Evolutionary conservation across 2,797 vertebrate genomes (phyloP), one percentile per base, ranked within the genome.

Genomic region (Allenopithecus nigroviridis): DNA sequence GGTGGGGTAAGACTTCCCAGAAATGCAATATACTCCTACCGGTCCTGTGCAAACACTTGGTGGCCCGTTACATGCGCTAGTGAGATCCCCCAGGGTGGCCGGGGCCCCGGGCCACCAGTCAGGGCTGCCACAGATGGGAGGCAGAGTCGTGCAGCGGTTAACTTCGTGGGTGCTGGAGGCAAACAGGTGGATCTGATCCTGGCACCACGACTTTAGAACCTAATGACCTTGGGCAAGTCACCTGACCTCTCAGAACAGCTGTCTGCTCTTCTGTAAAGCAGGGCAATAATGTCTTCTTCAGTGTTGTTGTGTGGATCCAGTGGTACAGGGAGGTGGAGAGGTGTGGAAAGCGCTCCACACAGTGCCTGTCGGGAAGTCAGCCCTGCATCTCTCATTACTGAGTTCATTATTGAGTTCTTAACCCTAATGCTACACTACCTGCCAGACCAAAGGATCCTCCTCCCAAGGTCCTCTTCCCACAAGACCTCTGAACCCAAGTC

Each of bases 271-370:
- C 19, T 11, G n/a, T 22, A 72, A 11, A 72, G 26, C 13, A 55
- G 39, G 21, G 59, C 41, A 16, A 5, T 30, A 1, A 9, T 1
- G 68, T 14, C 39, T 5, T 24, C 16, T 46, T 84, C 81, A 24
- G n/a, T 26, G 13, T 5, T 22, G 22, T 4, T 22, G 46, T 28
- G 48, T 1, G 70, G 81, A 30, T 46, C 43, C 9, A 5, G 70
- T 0, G 61, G 36, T 5, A 24, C 10, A 5, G 55, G 55, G 41
- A 28, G 30, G 41, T 46, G 53, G 39, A 26, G 36, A 28, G 33
- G 19, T 1, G 0, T 2, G 21, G 5, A 10, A 30, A 48, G 14
- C 43, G 8, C 28, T 41, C 26, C 9, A 2, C 36, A 16, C 46
- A 24, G 30, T 12, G 50, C 46, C 84, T 61, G 3, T 80, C 59